These are phyloP conservation scores for Glaucopsyche alexis DNA, from an alignment of 2,888 invertebrate genomes.

Conservation along the genomic window DNA sequence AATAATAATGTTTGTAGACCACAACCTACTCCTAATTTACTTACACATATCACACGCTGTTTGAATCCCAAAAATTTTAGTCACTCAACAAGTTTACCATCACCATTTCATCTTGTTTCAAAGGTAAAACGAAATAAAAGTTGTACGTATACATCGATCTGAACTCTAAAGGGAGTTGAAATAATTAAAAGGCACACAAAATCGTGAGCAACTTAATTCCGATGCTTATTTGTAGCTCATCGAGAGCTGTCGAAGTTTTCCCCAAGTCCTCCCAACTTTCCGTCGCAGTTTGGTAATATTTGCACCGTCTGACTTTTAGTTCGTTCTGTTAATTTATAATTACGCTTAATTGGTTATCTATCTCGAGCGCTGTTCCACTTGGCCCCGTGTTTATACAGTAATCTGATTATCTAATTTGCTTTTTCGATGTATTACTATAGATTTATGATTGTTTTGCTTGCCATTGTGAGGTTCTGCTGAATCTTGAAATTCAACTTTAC, in stretches of 20 bases:
- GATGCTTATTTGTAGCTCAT: conserved; percentile 76
- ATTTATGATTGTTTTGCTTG: conserved; percentile 19
- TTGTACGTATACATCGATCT: conserved; percentile 25
- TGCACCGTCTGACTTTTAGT: conserved; percentile 64
- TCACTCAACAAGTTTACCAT: neutral
- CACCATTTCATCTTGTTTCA: neutral
- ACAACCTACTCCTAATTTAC: neutral
- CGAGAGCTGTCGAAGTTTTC: conserved; percentile 50
- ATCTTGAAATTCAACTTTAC: neutral
- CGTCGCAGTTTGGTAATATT: conserved; percentile 57
- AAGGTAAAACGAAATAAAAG: conserved; percentile 19
- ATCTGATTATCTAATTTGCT: conserved; percentile 22
- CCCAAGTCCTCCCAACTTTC: conserved; percentile 53
- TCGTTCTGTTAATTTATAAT: conserved; percentile 70
- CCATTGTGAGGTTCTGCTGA: neutral
- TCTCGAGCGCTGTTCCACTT: conserved; percentile 36
- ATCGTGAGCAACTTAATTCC: conserved; percentile 71
- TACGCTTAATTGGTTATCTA: conserved; percentile 65
- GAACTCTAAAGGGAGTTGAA: conserved; percentile 50
- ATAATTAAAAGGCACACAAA: conserved; percentile 78
- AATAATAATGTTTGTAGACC: neutral
- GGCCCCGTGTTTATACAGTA: conserved; percentile 23
- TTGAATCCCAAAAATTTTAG: neutral
- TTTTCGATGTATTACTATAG: conserved; percentile 11
- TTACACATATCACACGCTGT: neutral